Evolutionary conservation across 2,113 vertebrate genomes (phyloP), one percentile per base, ranked within the genome.

Genomic region (Salvelinus namaycush): DNA sequence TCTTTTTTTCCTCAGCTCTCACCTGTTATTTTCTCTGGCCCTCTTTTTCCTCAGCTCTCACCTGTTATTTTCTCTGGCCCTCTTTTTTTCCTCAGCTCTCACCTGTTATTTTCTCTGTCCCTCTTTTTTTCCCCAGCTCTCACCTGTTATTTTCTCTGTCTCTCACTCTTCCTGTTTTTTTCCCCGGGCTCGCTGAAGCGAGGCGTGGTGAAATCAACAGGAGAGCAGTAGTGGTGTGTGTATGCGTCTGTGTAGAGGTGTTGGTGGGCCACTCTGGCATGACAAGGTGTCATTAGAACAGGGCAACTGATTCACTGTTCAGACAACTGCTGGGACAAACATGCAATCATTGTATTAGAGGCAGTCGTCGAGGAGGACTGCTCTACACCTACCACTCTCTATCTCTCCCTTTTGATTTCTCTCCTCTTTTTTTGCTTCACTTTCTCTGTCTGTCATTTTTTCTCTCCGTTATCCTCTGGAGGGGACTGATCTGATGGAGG

Each of bases 301-400:
- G 91, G 95, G 93, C 94, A 93, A 90, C 93, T 96, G 96, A 96
- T 96, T 95, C 94, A 92, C 92, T 95, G 94, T 92, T 93, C 95
- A 95, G 96, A 97, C 97, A 98, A 95, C 96, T 94, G 91, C 93
- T 84, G 93, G 87, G 87, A 91, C 94, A 95, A 99, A 96, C 96
- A 93, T 97, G 93, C 95, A 96, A 98, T 99, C 97, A 99, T 95
- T 94, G 93, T 94, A 97, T 98, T 98, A 99, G 95, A 95, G 94
- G 92, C 93, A 93, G 91, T 83, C 89, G 91, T 90, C 92, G 93
- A 90, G 90, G 82, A 78, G 92, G 92, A 5, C 84, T 85, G 20
- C 16, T 62, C 20, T 26, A 29, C n/a, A 18, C 5, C 14, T 74
- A 6, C 29, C 22, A 65, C 18, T 54, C 68, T 69, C 76, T 48